Percentiles rank a stretch among this genome's conserved stretches.
These are phyloP conservation scores for Tenualosa thibaudeaui DNA, from an alignment of 2,797 vertebrate genomes.

Conservation along the genomic window DNA sequence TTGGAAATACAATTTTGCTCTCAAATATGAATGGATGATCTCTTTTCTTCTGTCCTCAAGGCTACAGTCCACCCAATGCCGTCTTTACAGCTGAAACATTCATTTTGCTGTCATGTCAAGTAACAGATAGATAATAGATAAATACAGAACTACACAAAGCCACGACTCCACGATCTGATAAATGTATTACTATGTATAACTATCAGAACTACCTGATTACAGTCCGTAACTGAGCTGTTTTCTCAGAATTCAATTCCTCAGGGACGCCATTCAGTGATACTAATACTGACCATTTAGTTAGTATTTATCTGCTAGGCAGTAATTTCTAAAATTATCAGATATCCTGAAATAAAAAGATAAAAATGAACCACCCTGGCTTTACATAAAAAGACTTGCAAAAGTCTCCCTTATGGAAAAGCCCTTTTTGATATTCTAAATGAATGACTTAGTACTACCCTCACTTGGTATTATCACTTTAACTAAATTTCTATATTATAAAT, in stretches of 20 bases:
- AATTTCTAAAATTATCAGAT: neutral
- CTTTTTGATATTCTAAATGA: slow-evolving; percentile 9
- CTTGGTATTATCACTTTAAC: neutral
- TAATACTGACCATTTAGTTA: neutral
- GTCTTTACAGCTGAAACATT: neutral
- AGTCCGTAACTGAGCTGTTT: neutral
- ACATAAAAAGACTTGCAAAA: neutral
- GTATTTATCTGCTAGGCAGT: neutral
- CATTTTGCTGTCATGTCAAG: slow-evolving; percentile 9
- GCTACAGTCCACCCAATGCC: neutral
- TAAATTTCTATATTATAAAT: neutral
- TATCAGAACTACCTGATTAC: neutral
- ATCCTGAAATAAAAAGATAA: neutral
- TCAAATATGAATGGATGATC: neutral
- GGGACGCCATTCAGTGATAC: neutral
- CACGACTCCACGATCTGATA: neutral
- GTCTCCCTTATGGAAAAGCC: neutral
- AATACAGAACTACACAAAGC: neutral
- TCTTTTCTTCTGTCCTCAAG: neutral
- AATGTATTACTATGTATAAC: too few species aligned
- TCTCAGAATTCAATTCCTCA: neutral
- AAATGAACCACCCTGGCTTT: neutral
- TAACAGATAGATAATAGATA: neutral
- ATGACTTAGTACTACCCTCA: neutral
- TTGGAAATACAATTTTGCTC: neutral